Evolutionary conservation across 1,140 invertebrate genomes (phyloP).

Genomic region (Zaprionus camerounensis): DNA sequence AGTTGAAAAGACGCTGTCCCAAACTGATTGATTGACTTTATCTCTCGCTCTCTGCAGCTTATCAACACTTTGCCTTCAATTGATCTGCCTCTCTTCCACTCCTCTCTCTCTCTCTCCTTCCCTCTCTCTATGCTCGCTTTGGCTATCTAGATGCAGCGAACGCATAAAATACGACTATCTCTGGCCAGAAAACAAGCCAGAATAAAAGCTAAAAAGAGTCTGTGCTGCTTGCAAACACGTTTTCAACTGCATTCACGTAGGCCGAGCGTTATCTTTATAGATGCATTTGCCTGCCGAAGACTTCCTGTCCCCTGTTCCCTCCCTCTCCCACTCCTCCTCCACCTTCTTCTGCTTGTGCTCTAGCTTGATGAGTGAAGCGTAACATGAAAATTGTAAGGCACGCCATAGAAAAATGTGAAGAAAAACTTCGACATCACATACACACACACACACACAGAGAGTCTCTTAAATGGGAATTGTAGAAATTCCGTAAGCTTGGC

Average conservation of each 20-base stretch:
- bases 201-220: constrained; percentile 1
- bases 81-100: constrained; percentile 23
- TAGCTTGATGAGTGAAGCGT: constrained; percentile 12
- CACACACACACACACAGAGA: neutral
- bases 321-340: neutral
- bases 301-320: constrained; percentile 30
- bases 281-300: constrained; percentile 39
- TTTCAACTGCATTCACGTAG: constrained; percentile 49
- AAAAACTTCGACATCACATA: constrained; percentile 3
- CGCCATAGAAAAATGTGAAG: constrained; percentile 3
- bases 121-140: constrained; percentile 22
- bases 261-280: constrained; percentile 44
- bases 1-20: constrained; percentile 67
- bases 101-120: constrained; percentile 40
- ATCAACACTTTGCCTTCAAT: constrained; percentile 70
- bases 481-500: neutral
- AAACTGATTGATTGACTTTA: constrained; percentile 78
- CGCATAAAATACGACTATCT: constrained; percentile 49
- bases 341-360: neutral
- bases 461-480: neutral
- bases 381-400: constrained; percentile 32
- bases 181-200: constrained; percentile 23
- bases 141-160: constrained; percentile 64
- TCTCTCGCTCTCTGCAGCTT: constrained; percentile 57
- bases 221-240: constrained; percentile 38